These are phyloP conservation scores for Berghia stephanieae DNA, from an alignment of 1,140 invertebrate species.

Conservation along the genomic window DNA sequence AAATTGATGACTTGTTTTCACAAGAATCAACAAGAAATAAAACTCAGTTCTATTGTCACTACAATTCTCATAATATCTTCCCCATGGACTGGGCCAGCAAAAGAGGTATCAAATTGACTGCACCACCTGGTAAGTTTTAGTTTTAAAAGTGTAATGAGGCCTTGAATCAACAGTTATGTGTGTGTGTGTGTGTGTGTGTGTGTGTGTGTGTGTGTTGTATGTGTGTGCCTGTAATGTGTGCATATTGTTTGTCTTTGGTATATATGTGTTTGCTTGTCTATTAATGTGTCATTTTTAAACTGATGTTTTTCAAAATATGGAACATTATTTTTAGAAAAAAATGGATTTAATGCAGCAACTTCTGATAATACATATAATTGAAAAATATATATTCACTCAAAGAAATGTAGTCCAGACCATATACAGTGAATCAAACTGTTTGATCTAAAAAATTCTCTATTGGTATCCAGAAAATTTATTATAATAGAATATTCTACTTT, in stretches of 20 bases:
- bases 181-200: constrained; percentile 5
- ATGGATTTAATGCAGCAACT: no score
- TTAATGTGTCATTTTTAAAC: no score
- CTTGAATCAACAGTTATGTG: neutral
- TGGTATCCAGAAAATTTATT: no score
- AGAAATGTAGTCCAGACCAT: no score
- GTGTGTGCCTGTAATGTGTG: neutral
- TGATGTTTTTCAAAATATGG: no score
- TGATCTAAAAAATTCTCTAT: no score
- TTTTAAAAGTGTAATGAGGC: neutral
- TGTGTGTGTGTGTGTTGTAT: neutral
- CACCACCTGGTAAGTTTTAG: constrained; percentile 57
- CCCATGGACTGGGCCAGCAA: constrained; percentile 62
- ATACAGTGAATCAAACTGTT: no score
- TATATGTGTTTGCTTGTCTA: no score
- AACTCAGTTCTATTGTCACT: constrained; percentile 62
- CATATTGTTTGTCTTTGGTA: neutral
- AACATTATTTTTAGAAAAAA: no score
- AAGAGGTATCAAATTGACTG: constrained; percentile 58
- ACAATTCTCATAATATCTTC: constrained; percentile 62
- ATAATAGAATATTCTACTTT: no score
- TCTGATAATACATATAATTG: no score
- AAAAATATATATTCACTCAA: no score
- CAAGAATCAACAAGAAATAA: constrained; percentile 18
- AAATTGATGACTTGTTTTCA: constrained; percentile 67